A percentile compares a stretch with the other conserved stretches of the same genome.
These are phyloP conservation scores for Odontocerum albicorne DNA, from an alignment of 2,888 invertebrate species.

Conservation along the genomic window DNA sequence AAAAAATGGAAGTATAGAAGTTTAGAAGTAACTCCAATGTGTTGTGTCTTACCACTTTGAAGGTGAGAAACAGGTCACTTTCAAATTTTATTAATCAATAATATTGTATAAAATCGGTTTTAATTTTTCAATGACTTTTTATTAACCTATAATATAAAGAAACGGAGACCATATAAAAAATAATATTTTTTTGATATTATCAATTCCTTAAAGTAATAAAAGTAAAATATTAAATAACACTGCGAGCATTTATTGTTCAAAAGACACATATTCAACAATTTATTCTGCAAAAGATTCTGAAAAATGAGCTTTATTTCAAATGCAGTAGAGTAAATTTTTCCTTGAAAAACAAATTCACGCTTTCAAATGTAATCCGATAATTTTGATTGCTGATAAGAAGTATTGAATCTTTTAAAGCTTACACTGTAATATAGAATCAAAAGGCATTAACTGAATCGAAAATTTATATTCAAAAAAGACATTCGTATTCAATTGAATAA, in stretches of 20 bases:
- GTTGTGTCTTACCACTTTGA: too few relatives aligned
- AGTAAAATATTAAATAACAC: too few relatives aligned
- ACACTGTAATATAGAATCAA: neutral
- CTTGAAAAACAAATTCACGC: neutral
- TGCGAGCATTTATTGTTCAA: conserved; percentile 1
- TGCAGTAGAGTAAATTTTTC: conserved; percentile 9
- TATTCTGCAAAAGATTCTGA: neutral
- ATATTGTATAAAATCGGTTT: too few relatives aligned
- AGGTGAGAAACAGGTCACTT: too few relatives aligned
- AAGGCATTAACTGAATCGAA: conserved; percentile 1
- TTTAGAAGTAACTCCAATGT: too few relatives aligned
- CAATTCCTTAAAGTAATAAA: too few relatives aligned
- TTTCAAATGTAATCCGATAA: conserved; percentile 31
- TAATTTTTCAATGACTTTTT: too few relatives aligned
- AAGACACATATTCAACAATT: conserved; percentile 4
- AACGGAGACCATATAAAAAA: too few relatives aligned
- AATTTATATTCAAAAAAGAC: neutral
- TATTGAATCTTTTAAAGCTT: conserved; percentile 19
- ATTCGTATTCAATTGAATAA: neutral
- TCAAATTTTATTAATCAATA: too few relatives aligned
- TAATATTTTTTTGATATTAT: too few relatives aligned
- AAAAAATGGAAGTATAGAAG: too few relatives aligned
- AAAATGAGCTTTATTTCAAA: conserved; percentile 8
- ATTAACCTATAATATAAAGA: too few relatives aligned
- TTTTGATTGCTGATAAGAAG: conserved; percentile 34